phyloP scores from a whole-genome alignment of 1,140 invertebrate species.

The Littorina saxatilis region DNA sequence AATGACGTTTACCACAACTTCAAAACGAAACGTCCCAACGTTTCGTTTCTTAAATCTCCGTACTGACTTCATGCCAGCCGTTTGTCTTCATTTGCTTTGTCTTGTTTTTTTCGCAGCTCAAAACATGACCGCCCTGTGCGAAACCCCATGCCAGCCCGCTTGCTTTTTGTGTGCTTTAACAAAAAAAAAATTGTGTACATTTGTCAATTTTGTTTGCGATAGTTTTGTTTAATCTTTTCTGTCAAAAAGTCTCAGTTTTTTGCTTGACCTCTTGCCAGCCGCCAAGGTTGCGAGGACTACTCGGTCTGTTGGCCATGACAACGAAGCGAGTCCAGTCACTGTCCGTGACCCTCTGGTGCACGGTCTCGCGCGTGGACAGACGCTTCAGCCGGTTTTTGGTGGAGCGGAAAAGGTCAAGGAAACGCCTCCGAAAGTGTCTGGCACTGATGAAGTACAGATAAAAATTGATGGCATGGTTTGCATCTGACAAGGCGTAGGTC shows the following conservation, averaged over 20 bases:
- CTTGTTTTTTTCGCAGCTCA: too few relatives aligned
- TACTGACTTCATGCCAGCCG: too few relatives aligned
- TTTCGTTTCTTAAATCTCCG: too few relatives aligned
- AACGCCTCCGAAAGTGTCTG: slow-evolving; percentile 35
- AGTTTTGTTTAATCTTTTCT: too few relatives aligned
- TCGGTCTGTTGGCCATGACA: too few relatives aligned
- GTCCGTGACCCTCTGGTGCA: slow-evolving; percentile 1
- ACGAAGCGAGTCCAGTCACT: background rate
- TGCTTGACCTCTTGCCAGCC: background rate
- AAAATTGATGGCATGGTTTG: slow-evolving; percentile 46
- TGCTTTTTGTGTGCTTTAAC: too few relatives aligned
- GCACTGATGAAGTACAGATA: slow-evolving; percentile 42
- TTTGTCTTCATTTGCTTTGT: too few relatives aligned
- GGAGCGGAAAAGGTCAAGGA: slow-evolving; percentile 44
- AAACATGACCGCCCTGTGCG: too few relatives aligned
- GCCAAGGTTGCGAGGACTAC: background rate
- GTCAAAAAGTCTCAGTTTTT: background rate
- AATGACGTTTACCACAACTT: too few relatives aligned
- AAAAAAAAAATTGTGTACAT: too few relatives aligned
- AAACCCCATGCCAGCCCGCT: background rate
- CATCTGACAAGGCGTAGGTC: slow-evolving; percentile 23
- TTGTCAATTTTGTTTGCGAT: too few relatives aligned
- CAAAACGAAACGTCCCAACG: too few relatives aligned
- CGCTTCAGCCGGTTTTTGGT: background rate
- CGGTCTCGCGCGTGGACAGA: slow-evolving; percentile 7